Evolutionary conservation across 2,888 invertebrate genomes (phyloP).

Genomic region (Agrochola macilenta): DNA sequence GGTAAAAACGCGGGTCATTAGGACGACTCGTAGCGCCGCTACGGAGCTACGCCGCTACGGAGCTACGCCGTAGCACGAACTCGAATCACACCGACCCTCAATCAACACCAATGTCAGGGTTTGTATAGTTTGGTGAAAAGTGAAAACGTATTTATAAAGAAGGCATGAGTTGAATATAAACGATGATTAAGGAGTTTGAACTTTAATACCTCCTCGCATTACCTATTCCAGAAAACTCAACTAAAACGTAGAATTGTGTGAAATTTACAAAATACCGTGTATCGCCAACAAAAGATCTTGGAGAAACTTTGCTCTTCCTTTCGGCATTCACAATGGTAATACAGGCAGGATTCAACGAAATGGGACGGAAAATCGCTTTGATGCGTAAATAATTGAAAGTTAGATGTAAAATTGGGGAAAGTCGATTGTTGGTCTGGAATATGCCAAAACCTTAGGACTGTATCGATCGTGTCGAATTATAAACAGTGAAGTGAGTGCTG

Average conservation of each 20-base stretch:
- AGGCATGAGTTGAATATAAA: conserved; percentile 34
- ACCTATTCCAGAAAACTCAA: conserved; percentile 36
- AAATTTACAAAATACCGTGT: conserved; percentile 68
- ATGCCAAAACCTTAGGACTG: conserved; percentile 43
- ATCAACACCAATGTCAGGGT: conserved; percentile 71
- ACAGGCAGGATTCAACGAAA: conserved; percentile 77
- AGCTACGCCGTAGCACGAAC: conserved; percentile 66
- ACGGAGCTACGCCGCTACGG: conserved; percentile 68
- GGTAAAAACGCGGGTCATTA: conserved; percentile 82
- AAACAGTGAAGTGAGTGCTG: conserved; percentile 29
- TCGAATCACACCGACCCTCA: conserved; percentile 75
- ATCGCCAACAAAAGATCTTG: conserved; percentile 71
- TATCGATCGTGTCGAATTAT: conserved; percentile 42
- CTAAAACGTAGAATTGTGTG: conserved; percentile 48
- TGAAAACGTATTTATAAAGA: conserved; percentile 48
- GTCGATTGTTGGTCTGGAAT: conserved; percentile 71
- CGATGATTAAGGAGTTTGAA: conserved; percentile 36
- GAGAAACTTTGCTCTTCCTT: conserved; percentile 73
- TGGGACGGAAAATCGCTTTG: conserved; percentile 80
- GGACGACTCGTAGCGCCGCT: conserved; percentile 71
- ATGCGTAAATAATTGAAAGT: conserved; percentile 82
- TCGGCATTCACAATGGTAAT: conserved; percentile 77
- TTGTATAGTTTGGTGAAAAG: conserved; percentile 58
- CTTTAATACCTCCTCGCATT: conserved; percentile 25
- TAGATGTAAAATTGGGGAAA: conserved; percentile 75